Evolutionary conservation across 2,797 vertebrate genomes (phyloP).

Genomic region (Alca torda): DNA sequence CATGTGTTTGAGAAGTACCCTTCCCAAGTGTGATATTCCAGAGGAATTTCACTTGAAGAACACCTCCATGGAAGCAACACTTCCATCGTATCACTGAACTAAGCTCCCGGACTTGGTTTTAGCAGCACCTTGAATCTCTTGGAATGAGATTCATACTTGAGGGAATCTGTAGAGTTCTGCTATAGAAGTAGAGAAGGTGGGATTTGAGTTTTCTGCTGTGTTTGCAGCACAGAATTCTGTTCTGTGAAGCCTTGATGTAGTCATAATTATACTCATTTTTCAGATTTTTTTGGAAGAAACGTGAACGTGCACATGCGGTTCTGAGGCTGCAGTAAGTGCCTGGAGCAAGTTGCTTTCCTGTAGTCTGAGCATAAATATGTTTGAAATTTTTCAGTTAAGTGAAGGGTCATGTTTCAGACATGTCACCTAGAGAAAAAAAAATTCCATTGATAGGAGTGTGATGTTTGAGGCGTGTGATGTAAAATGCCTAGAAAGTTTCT

Average conservation of each 20-base stretch:
- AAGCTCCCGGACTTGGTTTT: not conserved
- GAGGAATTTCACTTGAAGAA: not conserved
- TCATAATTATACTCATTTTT: rapidly evolving
- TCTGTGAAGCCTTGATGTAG: not conserved
- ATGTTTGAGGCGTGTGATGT: not conserved
- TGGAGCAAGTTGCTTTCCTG: not conserved
- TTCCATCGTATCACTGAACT: not conserved
- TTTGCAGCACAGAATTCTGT: not conserved
- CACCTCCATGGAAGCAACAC: not conserved
- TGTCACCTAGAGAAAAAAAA: not conserved
- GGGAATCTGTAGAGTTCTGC: not conserved
- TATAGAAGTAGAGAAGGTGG: not conserved
- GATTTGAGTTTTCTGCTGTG: not conserved
- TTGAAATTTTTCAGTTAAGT: not conserved
- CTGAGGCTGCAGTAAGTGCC: not conserved
- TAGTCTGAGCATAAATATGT: not conserved
- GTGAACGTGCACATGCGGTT: not conserved
- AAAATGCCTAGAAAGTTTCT: not conserved
- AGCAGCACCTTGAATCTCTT: not conserved
- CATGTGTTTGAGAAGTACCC: not conserved
- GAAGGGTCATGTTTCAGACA: not conserved
- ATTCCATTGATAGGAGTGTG: not conserved
- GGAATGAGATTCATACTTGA: not conserved
- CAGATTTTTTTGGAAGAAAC: not conserved
- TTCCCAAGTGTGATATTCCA: not conserved